phyloP scores from a whole-genome alignment of 2,888 invertebrate genomes.

The Phortica magna region DNA sequence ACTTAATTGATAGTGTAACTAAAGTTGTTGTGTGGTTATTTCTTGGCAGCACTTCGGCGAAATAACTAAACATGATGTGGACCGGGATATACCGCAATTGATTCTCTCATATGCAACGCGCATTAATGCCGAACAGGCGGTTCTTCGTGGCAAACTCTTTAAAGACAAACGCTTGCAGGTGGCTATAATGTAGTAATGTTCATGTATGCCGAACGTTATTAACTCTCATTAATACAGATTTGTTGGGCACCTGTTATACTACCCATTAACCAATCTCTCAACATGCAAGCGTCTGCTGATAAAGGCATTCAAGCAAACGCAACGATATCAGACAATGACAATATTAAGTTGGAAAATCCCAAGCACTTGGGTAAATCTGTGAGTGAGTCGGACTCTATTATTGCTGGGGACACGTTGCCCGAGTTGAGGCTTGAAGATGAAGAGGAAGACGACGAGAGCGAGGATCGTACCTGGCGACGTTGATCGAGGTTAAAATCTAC shows the following conservation, averaged over 20 bases:
- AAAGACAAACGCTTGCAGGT: constrained; percentile 89
- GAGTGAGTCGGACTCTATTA: constrained; percentile 68
- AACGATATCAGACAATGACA: constrained; percentile 32
- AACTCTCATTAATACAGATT: constrained; percentile 53
- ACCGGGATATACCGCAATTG: constrained; percentile 83
- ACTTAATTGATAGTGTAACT: neutral
- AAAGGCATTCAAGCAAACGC: constrained; percentile 45
- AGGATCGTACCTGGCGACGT: constrained; percentile 94
- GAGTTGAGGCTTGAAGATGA: constrained; percentile 87
- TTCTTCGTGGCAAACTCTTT: constrained; percentile 79
- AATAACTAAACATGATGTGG: constrained; percentile 88
- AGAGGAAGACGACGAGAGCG: constrained; percentile 92
- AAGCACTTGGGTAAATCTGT: constrained; percentile 63
- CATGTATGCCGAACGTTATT: constrained; percentile 1
- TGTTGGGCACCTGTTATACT: constrained; percentile 72
- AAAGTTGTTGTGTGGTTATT: neutral
- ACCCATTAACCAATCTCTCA: constrained; percentile 44
- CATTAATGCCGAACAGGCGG: constrained; percentile 77
- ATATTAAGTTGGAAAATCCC: constrained; percentile 52
- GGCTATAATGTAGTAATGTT: constrained; percentile 74
- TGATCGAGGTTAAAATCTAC: constrained; percentile 78
- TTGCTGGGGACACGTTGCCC: constrained; percentile 78
- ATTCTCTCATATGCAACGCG: constrained; percentile 77
- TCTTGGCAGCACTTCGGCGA: constrained; percentile 88
- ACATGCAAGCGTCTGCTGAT: constrained; percentile 49